phyloP scores from a whole-genome alignment of 2,113 vertebrate species.

The Bufo gargarizans region DNA sequence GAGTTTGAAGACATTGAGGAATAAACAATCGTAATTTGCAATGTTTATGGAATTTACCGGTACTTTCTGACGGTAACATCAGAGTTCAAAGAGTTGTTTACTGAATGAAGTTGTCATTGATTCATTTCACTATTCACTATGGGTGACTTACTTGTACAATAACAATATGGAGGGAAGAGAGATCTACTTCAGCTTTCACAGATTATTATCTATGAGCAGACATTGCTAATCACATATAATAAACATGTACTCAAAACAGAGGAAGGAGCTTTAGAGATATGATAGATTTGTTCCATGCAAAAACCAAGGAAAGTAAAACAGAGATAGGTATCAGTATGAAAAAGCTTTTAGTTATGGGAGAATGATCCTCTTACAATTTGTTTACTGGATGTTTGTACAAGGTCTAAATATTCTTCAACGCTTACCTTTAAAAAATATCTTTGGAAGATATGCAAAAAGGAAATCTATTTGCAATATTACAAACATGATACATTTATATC shows the following conservation, averaged over 20 bases:
- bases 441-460: not conserved
- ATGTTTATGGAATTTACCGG: not conserved
- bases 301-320: slow-evolving; percentile 26
- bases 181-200: not conserved
- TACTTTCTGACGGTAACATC: not conserved
- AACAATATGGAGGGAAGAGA: not conserved
- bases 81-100: not conserved
- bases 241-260: not conserved
- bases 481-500: not conserved
- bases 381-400: not conserved
- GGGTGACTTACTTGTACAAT: slow-evolving; percentile 2
- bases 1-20: not conserved
- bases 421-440: not conserved
- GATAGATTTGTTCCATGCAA: not conserved
- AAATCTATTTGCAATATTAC: not conserved
- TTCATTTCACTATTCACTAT: slow-evolving; percentile 24
- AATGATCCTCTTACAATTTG: not conserved
- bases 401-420: not conserved
- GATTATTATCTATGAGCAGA: slow-evolving; percentile 14
- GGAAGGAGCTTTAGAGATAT: slow-evolving; percentile 4
- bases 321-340: slow-evolving; percentile 33
- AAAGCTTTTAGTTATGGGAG: slow-evolving; percentile 28
- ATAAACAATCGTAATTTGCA: not conserved
- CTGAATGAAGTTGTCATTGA: slow-evolving; percentile 27
- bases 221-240: slow-evolving; percentile 20